These are phyloP conservation scores for Volucella bombylans DNA, from an alignment of 2,888 invertebrate genomes.

Conservation along the genomic window DNA sequence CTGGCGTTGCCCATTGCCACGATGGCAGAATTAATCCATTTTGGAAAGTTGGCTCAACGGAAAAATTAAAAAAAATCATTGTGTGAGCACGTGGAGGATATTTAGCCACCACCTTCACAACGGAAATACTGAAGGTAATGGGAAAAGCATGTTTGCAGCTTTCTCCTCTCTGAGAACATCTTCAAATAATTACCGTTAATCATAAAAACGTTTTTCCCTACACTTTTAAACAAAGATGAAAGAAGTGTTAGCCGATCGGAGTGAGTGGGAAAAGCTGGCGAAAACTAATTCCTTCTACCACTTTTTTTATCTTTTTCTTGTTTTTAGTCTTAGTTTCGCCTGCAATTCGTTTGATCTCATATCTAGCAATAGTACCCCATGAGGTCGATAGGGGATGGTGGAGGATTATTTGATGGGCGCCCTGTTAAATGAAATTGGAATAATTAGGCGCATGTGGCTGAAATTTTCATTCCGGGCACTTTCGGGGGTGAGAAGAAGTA, in stretches of 20 bases:
- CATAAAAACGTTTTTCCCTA: constrained; percentile 61
- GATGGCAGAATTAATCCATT: constrained; percentile 26
- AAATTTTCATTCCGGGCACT: constrained; percentile 27
- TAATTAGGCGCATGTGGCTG: constrained; percentile 21
- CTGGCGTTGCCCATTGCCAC: not conserved
- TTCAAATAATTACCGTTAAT: constrained; percentile 73
- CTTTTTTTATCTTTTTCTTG: constrained; percentile 5
- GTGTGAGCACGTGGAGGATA: constrained; percentile 35
- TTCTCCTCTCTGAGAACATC: constrained; percentile 60
- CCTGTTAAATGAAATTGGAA: constrained; percentile 15
- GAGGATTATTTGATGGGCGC: constrained; percentile 17
- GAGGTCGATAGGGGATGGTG: not conserved
- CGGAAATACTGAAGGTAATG: constrained; percentile 61
- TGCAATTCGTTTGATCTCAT: constrained; percentile 36
- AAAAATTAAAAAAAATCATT: constrained; percentile 49
- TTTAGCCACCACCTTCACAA: constrained; percentile 48
- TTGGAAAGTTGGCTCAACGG: constrained; percentile 1
- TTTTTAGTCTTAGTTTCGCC: constrained; percentile 1
- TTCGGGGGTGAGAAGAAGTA: constrained; percentile 35
- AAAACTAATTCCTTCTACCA: constrained; percentile 35
- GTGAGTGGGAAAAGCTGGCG: not conserved
- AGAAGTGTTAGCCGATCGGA: constrained; percentile 28
- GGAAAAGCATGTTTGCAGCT: constrained; percentile 71
- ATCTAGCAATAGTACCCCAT: constrained; percentile 18
- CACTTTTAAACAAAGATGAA: constrained; percentile 25